phyloP scores from a whole-genome alignment of 2,113 vertebrate genomes.

The Pelvicachromis taeniatus region DNA sequence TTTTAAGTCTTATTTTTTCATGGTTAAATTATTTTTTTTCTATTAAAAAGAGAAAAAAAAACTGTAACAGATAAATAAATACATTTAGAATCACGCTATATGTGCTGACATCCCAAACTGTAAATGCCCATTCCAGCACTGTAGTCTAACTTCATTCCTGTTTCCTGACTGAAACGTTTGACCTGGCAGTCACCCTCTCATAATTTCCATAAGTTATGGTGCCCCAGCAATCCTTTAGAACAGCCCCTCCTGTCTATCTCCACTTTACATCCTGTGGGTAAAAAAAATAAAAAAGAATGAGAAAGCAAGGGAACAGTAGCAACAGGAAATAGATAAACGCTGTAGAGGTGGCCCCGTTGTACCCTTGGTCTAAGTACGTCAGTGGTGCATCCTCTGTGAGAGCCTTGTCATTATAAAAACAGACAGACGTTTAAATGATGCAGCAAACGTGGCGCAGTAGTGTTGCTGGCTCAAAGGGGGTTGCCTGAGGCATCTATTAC shows the following conservation, averaged over 20 bases:
- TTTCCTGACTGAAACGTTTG: background rate
- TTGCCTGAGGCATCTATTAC: background rate
- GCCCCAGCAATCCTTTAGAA: background rate
- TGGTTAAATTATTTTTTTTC: background rate
- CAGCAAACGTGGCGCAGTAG: background rate
- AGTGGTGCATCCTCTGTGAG: background rate
- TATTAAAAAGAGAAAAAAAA: background rate
- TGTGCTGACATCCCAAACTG: background rate
- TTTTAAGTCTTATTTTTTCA: too few species aligned
- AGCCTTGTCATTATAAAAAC: slow-evolving; percentile 25
- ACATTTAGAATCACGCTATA: background rate
- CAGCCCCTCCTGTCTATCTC: background rate
- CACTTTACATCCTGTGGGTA: background rate
- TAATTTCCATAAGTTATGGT: background rate
- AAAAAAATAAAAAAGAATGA: background rate
- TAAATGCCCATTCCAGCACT: background rate
- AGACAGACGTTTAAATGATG: background rate
- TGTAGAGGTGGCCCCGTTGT: background rate
- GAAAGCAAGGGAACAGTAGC: background rate
- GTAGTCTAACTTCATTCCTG: background rate
- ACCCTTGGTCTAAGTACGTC: background rate
- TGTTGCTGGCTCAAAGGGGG: background rate
- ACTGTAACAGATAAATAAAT: background rate
- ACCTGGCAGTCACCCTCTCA: background rate
- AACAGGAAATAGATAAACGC: slow-evolving; percentile 38